Evolutionary conservation across 2,888 invertebrate species (phyloP).

Genomic region (Hipparchia semele): DNA sequence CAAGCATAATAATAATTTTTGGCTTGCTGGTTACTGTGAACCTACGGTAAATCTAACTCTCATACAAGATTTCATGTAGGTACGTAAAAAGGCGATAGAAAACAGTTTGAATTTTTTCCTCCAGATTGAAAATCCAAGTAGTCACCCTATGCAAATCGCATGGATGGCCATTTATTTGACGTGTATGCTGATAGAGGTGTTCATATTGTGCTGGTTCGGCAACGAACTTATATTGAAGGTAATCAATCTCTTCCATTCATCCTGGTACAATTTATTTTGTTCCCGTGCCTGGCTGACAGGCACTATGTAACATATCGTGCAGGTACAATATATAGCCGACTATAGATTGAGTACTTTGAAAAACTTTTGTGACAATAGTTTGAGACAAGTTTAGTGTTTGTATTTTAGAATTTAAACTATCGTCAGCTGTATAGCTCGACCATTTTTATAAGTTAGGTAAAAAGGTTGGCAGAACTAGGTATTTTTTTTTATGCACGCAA

Average conservation of each 20-base stretch:
- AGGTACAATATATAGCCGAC: conserved; percentile 7
- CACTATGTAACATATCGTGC: conserved; percentile 25
- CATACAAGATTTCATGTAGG: too few relatives aligned
- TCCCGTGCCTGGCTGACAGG: conserved; percentile 21
- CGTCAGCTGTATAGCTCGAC: too few relatives aligned
- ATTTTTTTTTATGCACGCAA: too few relatives aligned
- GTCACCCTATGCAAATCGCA: conserved; percentile 75
- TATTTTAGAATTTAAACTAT: too few relatives aligned
- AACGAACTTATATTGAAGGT: conserved; percentile 79
- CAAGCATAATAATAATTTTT: too few relatives aligned
- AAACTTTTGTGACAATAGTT: conserved; percentile 3
- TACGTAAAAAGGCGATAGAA: not conserved
- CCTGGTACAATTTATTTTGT: conserved; percentile 26
- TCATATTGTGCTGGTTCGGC: conserved; percentile 79
- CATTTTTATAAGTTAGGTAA: too few relatives aligned
- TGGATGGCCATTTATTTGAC: conserved; percentile 79
- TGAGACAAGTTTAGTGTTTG: not conserved
- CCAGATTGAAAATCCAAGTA: conserved; percentile 75
- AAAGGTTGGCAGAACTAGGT: too few relatives aligned
- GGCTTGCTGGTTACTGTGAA: too few relatives aligned
- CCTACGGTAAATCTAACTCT: too few relatives aligned
- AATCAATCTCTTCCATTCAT: conserved; percentile 31
- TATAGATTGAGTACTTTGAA: not conserved
- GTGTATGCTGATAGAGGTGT: conserved; percentile 79
- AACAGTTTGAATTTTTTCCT: conserved; percentile 35